Conservation (phyloP, 2,888 invertebrate genomes). For the Macrosoma leucophasiata region DNA sequence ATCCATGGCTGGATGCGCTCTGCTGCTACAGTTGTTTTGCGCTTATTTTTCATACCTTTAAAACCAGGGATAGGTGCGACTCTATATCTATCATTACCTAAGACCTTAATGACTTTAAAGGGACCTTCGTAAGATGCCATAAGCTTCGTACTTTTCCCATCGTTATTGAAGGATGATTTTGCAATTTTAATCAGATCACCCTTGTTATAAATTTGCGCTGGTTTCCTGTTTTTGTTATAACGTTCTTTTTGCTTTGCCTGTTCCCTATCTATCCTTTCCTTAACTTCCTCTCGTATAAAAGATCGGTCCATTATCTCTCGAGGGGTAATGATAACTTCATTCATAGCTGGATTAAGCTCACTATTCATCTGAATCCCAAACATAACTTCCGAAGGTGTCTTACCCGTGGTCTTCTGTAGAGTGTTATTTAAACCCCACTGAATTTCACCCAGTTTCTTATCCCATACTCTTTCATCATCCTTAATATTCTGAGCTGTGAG, state of each 20-base stretch:
- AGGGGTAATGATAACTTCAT: background rate
- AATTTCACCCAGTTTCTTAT: slow-evolving; percentile 16
- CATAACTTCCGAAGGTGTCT: slow-evolving; percentile 30
- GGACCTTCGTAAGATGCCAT: no score
- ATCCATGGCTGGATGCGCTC: no score
- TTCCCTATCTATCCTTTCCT: background rate
- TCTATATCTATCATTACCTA: no score
- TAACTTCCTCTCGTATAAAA: background rate
- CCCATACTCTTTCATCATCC: slow-evolving; percentile 12
- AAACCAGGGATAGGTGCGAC: no score
- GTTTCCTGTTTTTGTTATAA: background rate
- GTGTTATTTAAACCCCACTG: slow-evolving; percentile 21
- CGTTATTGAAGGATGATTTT: no score
- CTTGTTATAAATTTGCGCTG: background rate
- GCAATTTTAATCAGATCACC: no score
- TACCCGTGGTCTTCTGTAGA: slow-evolving; percentile 14
- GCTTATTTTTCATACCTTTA: no score
- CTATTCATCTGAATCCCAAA: slow-evolving; percentile 23
- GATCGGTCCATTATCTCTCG: background rate
- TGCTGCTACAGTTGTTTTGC: no score
- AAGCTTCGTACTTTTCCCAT: no score
- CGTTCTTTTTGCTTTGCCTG: background rate
- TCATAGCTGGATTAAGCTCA: background rate
- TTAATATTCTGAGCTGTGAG: slow-evolving; percentile 7
- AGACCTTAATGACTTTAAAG: no score